Percentiles rank a stretch among this genome's conserved stretches.
Conservation (phyloP, 2,113 vertebrate genomes). For the human region GRCh38 chr11:32579001-32579500, state of each 20-base stretch:
- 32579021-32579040: not conserved
- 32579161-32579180: not conserved
- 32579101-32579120: not conserved
- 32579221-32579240: not conserved
- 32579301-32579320: not conserved
- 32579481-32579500: slow-evolving; percentile 14
- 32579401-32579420: not conserved
- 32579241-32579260: not conserved
- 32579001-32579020: not conserved
- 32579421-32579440: not conserved
- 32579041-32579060: not conserved
- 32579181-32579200: not conserved
- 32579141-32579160: not conserved
- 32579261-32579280: not conserved
- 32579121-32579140: not conserved
- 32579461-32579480: slow-evolving; percentile 34
- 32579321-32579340: not conserved
- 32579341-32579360: slow-evolving; percentile 19
- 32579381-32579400: not conserved
- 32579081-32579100: not conserved
- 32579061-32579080: not conserved
- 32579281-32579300: not conserved
- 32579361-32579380: not conserved
- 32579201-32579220: not conserved
- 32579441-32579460: slow-evolving; percentile 8